Base-by-base conservation (phyloP, 2,113 vertebrate species). In the Benthochromis sp. region DNA sequence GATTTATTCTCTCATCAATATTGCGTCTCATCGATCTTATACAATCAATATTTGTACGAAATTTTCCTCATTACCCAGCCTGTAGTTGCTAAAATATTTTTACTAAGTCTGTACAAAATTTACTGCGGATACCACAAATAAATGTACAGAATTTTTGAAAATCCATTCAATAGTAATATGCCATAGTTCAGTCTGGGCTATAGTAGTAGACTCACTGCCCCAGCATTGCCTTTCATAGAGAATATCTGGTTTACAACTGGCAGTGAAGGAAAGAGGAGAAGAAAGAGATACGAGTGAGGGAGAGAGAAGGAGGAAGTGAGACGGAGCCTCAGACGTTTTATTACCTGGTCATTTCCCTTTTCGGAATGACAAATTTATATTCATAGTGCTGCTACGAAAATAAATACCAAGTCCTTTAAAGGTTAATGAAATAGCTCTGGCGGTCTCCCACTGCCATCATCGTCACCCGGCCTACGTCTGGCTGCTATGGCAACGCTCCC, bases 341-440 rank as follows among this genome's bases (percentile, higher is more conserved):
- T 94, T 92, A 93, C 84, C 76, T 89, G 89, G 79, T 90, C 85
- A 91, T 92, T 94, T 93, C 91, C 91, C 84, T 83, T 93, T 90
- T 83, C 55, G 89, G 54, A 92, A 94, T 87, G 81, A 92, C 86
- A 91, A 53, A 94, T 95, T 93, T 91, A 93, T 95, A 94, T 95
- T 94, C 92, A 93, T 93, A 92, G 92, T 31, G 76, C 84, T 66
- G 85, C 89, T 88, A 87, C 90, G 93, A 92, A 93, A 95, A 95
- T 95, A 95, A 96, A 96, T 90, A 93, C 57, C 94, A 91, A 93
- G 93, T 95, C 90, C 84, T 93, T 95, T 93, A 95, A 95, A 96
- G 95, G 95, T 96, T 95, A 95, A 96, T 96, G 90, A 95, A 96
- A 96, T 87, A 92, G 91, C 92, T 86, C 66, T 73, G 84, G 82